These are phyloP conservation scores for Riptortus pedestris DNA, from an alignment of 1,140 invertebrate species.

Conservation along the genomic window DNA sequence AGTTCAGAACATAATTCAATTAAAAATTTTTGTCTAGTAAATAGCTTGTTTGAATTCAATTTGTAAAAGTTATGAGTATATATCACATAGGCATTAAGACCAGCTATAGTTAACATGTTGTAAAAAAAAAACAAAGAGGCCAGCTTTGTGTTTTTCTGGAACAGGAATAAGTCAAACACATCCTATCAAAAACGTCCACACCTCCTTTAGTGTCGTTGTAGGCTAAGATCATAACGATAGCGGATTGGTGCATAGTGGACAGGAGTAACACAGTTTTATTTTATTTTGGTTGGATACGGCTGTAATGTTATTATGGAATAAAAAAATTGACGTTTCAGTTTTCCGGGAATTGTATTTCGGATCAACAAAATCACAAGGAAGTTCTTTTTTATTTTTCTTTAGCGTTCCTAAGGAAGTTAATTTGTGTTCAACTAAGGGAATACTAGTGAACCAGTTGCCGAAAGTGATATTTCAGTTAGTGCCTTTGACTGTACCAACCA, in stretches of 20 bases:
- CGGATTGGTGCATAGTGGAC: conserved; percentile 26
- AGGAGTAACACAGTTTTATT: conserved; percentile 28
- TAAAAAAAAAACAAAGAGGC: background rate
- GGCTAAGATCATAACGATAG: conserved; percentile 31
- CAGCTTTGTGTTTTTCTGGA: background rate
- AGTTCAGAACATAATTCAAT: background rate
- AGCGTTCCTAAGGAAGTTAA: conserved; percentile 33
- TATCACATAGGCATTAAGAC: background rate
- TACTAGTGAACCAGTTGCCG: conserved; percentile 36
- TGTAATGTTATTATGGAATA: conserved; percentile 28
- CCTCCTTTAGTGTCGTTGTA: conserved; percentile 37
- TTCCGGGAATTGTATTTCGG: conserved; percentile 16
- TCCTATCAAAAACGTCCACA: conserved; percentile 37
- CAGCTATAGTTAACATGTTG: background rate
- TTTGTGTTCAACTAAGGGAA: conserved; percentile 28
- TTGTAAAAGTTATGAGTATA: background rate
- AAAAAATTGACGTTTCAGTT: conserved; percentile 21
- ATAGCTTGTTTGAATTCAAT: background rate
- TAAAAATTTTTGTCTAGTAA: background rate
- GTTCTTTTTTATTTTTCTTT: conserved; percentile 33
- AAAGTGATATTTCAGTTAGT: conserved; percentile 34
- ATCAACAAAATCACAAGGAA: conserved; percentile 25
- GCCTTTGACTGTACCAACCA: conserved; percentile 26
- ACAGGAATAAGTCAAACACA: conserved; percentile 1
- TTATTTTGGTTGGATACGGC: conserved; percentile 28